Evolutionary conservation across 2,113 vertebrate species (phyloP).

Genomic region (Tylochromis polylepis): DNA sequence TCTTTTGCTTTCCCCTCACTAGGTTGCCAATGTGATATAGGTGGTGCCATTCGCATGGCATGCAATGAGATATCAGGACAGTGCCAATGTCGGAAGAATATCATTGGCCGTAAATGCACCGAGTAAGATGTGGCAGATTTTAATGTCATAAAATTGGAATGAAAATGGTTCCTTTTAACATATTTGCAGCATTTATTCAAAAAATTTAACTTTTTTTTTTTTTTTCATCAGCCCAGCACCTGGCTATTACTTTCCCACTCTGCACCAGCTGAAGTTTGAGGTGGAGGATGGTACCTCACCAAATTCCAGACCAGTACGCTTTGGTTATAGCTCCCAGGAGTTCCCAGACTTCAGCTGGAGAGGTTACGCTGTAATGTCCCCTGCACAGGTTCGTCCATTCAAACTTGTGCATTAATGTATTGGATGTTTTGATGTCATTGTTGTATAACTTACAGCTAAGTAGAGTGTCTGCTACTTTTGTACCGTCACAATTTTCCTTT

Average conservation of each 20-base stretch:
- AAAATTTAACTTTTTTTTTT: not conserved
- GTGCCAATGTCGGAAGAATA: slow-evolving; percentile 79
- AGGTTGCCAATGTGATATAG: slow-evolving; percentile 85
- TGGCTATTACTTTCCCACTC: slow-evolving; percentile 81
- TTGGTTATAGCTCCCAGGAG: slow-evolving; percentile 80
- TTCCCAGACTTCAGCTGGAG: slow-evolving; percentile 91
- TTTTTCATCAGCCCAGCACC: slow-evolving; percentile 67
- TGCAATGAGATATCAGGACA: slow-evolving; percentile 73
- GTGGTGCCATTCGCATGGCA: slow-evolving; percentile 71
- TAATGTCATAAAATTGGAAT: not conserved
- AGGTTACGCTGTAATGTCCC: slow-evolving; percentile 85
- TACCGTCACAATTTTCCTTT: not conserved
- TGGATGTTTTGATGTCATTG: not conserved
- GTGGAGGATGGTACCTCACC: slow-evolving; percentile 82
- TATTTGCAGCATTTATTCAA: not conserved
- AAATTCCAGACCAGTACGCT: slow-evolving; percentile 74
- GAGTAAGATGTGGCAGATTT: slow-evolving; percentile 71
- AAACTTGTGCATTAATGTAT: not conserved
- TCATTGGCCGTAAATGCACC: slow-evolving; percentile 76
- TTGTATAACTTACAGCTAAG: not conserved
- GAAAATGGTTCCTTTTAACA: not conserved
- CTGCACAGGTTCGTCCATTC: slow-evolving; percentile 76
- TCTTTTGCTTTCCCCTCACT: slow-evolving; percentile 32
- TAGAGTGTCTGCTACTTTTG: not conserved
- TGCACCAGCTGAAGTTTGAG: slow-evolving; percentile 91